Evolutionary conservation across 2,113 vertebrate genomes (phyloP).

Genomic region (Trochalopteron elliotii): DNA sequence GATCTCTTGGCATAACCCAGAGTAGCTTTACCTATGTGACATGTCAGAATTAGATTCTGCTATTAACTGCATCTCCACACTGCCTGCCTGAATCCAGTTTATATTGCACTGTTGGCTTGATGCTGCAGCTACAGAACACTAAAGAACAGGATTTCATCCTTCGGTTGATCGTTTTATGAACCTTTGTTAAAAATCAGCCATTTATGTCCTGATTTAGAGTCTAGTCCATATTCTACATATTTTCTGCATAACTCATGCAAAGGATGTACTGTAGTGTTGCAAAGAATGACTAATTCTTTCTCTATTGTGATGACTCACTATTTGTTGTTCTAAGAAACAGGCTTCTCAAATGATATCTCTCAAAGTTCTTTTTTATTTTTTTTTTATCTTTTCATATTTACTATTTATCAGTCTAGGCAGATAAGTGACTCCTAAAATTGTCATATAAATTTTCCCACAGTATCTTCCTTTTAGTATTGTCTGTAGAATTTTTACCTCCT

Average conservation of each 20-base stretch:
- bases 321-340: constrained; percentile 63
- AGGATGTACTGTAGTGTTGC: neutral
- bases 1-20: neutral
- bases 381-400: neutral
- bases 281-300: constrained; percentile 67
- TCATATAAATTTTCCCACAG: neutral
- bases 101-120: neutral
- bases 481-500: constrained; percentile 21
- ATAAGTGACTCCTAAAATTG: neutral
- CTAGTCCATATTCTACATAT: constrained; percentile 10
- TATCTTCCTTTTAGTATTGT: neutral
- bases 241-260: constrained; percentile 44
- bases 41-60: neutral
- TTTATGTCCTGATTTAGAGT: constrained; percentile 20
- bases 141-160: neutral
- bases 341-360: constrained; percentile 25
- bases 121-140: neutral
- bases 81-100: neutral
- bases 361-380: neutral
- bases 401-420: constrained; percentile 27
- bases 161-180: neutral
- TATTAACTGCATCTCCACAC: neutral
- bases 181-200: constrained; percentile 1
- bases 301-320: constrained; percentile 60
- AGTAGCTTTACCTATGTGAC: neutral